phyloP scores from a whole-genome alignment of 2,113 vertebrate species.

The Psilopogon haemacephalus region DNA sequence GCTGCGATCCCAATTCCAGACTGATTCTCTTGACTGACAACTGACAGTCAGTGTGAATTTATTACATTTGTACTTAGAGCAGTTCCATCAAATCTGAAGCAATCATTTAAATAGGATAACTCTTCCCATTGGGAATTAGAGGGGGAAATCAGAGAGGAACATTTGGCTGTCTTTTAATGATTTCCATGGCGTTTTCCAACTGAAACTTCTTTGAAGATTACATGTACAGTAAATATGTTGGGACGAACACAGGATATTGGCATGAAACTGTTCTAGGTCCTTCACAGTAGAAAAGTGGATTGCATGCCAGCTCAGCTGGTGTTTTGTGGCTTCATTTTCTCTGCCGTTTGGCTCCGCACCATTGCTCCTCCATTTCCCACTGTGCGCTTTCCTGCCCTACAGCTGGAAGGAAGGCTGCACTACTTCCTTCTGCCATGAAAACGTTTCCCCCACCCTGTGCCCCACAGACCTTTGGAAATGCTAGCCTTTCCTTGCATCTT shows the following conservation, averaged over 20 bases:
- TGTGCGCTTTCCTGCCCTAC: background rate
- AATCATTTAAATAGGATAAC: background rate
- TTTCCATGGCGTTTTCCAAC: background rate
- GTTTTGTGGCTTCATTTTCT: background rate
- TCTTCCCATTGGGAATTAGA: background rate
- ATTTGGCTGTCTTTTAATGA: background rate
- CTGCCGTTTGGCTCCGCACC: background rate
- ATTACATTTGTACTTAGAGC: background rate
- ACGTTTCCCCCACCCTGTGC: accelerated
- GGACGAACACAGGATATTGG: background rate
- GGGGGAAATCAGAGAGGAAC: background rate
- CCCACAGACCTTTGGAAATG: background rate
- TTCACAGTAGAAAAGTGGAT: background rate
- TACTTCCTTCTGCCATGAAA: constrained; percentile 8
- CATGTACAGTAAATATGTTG: background rate
- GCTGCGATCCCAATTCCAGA: background rate
- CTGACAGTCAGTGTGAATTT: background rate
- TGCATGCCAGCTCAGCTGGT: background rate
- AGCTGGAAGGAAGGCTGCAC: background rate
- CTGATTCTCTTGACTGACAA: background rate
- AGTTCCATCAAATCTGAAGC: background rate
- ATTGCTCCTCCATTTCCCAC: background rate
- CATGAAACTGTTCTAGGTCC: background rate
- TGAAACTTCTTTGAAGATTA: background rate
- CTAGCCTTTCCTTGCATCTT: background rate